phyloP scores from a whole-genome alignment of 2,888 invertebrate species.

The Rhagonycha fulva region DNA sequence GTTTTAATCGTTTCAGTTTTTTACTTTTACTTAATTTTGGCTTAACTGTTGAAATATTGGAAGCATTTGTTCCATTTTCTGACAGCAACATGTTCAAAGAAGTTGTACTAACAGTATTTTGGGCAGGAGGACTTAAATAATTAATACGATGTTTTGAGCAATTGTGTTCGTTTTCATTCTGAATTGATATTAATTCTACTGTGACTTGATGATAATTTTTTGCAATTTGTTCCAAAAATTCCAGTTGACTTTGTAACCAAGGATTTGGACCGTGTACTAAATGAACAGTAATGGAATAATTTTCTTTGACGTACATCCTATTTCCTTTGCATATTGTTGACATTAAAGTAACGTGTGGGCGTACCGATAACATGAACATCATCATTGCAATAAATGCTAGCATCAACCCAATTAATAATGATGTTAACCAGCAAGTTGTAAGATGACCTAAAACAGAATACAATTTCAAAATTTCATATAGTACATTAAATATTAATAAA shows the following conservation, averaged over 20 bases:
- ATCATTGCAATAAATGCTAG: conserved; percentile 30
- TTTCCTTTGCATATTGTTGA: conserved; percentile 30
- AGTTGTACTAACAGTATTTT: not conserved
- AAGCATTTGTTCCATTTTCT: not conserved
- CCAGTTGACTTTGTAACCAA: conserved; percentile 43
- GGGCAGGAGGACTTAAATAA: not conserved
- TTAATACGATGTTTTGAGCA: not conserved
- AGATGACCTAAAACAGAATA: conserved; percentile 36
- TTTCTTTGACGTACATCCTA: not conserved
- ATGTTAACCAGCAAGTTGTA: conserved; percentile 36
- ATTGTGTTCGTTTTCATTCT: conserved; percentile 23
- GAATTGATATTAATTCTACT: conserved; percentile 45
- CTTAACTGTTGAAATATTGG: not conserved
- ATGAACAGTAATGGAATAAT: conserved; percentile 45
- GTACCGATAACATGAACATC: conserved; percentile 30
- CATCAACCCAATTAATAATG: conserved; percentile 27
- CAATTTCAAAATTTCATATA: not conserved
- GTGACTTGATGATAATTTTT: conserved; percentile 45
- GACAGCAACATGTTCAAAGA: not conserved
- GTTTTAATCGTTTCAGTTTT: not conserved
- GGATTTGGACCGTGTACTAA: conserved; percentile 45
- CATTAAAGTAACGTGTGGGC: conserved; percentile 19
- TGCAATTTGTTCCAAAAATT: conserved; percentile 45
- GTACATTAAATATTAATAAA: no score
- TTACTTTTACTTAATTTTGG: not conserved